Percentiles rank a stretch among this genome's conserved stretches.
These are phyloP conservation scores for Ormyrus labotus DNA, from an alignment of 2,888 invertebrate species.

Conservation along the genomic window DNA sequence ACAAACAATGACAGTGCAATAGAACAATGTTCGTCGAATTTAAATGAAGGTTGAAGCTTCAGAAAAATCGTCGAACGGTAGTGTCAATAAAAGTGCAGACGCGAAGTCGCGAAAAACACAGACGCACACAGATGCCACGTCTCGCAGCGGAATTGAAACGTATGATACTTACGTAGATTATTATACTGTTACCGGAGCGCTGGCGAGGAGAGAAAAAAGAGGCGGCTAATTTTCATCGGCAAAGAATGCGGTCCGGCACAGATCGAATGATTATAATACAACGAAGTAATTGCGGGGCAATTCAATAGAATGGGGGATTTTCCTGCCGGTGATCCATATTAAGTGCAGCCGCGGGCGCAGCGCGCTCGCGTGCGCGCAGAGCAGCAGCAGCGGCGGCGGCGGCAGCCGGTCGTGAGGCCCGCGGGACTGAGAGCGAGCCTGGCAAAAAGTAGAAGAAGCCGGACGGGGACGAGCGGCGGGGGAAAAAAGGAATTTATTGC, in stretches of 20 bases:
- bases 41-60: too few species aligned
- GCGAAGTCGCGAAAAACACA: neutral
- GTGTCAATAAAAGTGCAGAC: too few species aligned
- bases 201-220: slow-evolving; percentile 2
- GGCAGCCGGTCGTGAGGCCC: slow-evolving; percentile 31
- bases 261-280: slow-evolving; percentile 55
- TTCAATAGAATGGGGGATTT: slow-evolving; percentile 50
- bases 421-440: slow-evolving; percentile 55
- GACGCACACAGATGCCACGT: neutral
- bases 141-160: neutral
- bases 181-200: neutral
- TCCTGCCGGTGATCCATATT: slow-evolving; percentile 49
- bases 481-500: slow-evolving; percentile 68
- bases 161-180: neutral
- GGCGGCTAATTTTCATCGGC: slow-evolving; percentile 46
- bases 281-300: slow-evolving; percentile 53
- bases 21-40: too few species aligned
- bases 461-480: slow-evolving; percentile 32
- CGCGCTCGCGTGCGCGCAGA: neutral
- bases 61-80: too few species aligned
- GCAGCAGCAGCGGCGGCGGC: neutral
- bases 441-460: slow-evolving; percentile 63
- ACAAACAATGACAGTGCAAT: too few species aligned
- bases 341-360: slow-evolving; percentile 33
- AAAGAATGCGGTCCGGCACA: slow-evolving; percentile 45